Base-by-base conservation (phyloP, 2,888 invertebrate genomes). In the Oscheius onirici region DNA sequence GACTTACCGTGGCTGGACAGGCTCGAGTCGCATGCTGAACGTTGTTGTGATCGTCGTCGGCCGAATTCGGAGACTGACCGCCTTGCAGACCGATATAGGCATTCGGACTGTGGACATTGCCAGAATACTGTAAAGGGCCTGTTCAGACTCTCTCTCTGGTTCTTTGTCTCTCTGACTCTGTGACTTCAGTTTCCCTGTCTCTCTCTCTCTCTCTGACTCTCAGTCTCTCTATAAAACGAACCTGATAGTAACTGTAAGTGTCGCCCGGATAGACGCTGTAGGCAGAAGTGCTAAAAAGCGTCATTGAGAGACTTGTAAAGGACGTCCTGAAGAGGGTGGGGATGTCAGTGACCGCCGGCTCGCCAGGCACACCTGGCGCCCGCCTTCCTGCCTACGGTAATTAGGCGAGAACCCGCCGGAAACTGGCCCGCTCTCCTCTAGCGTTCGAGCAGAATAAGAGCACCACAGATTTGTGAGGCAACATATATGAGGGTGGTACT, bases 1-100 rank as follows among this genome's bases (percentile, higher is more conserved):
- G 34, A 58, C 81, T 52, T 74, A 84, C 84, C 70, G 84, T 84
- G 24, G 82, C 83, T 2, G 82, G 82, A 10, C 81, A 78, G 0
- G 84, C 81, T 49, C 84, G 72, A 3, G 80, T 74, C 22, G 76
- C 74, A 41, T 83, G 81, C 40, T 72, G 72, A 15, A 77, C 46
- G 24, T 60, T 61, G n/a, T 46, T 66, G 26, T 46, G 68, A 43
- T 75, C 73, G 28, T 72, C 77, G 43, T 83, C 81, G 41, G 67
- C 75, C 24, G 80, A 79, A 6, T 57, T 49, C 24, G 84, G 84
- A 3, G 83, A 83, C 34, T 75, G 75, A 17, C 73, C 44, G 17
- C 70, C 70, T 17, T 41, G 49, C 17, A 52, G 34, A 8, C 54
- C 65, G 10, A 65, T 55, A 57, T 71, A 66, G 28, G 26, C 52